Percentiles rank a stretch among this genome's conserved stretches.
phyloP scores from a whole-genome alignment of 2,113 vertebrate species.

The Plestiodon gilberti region DNA sequence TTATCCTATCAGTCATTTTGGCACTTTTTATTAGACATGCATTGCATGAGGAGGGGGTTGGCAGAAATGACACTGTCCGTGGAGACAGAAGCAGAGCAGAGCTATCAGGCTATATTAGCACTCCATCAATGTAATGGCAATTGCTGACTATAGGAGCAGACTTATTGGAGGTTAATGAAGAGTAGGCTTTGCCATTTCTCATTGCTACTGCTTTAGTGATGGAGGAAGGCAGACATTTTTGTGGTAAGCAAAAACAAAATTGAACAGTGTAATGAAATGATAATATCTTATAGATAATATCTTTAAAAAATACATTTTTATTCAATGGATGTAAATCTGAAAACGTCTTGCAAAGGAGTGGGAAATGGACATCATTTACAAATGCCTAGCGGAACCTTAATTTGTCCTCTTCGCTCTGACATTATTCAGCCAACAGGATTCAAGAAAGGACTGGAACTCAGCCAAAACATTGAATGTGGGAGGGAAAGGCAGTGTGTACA shows the following conservation, averaged over 20 bases:
- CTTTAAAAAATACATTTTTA: background rate
- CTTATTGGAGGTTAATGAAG: slow-evolving; percentile 67
- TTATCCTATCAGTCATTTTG: slow-evolving; percentile 67
- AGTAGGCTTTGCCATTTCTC: slow-evolving; percentile 54
- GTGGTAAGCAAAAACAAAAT: background rate
- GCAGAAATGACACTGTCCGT: slow-evolving; percentile 27
- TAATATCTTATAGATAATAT: accelerated
- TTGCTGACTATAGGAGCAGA: slow-evolving; percentile 43
- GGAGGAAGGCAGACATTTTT: slow-evolving; percentile 41
- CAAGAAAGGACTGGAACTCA: background rate
- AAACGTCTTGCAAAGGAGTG: background rate
- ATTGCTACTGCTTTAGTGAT: slow-evolving; percentile 28
- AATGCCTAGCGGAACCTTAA: background rate
- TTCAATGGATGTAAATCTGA: background rate
- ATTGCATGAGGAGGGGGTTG: slow-evolving; percentile 16
- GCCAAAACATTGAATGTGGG: background rate
- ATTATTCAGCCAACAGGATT: background rate
- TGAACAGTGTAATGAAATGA: background rate
- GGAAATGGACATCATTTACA: background rate
- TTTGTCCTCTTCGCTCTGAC: background rate
- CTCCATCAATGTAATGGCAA: slow-evolving; percentile 57
- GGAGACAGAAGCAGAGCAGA: slow-evolving; percentile 1
- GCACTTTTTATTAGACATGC: slow-evolving; percentile 44
- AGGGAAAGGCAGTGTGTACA: background rate
- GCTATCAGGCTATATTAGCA: slow-evolving; percentile 47